phyloP scores from a whole-genome alignment of 2,888 invertebrate species.

The Stratiomys singularior region DNA sequence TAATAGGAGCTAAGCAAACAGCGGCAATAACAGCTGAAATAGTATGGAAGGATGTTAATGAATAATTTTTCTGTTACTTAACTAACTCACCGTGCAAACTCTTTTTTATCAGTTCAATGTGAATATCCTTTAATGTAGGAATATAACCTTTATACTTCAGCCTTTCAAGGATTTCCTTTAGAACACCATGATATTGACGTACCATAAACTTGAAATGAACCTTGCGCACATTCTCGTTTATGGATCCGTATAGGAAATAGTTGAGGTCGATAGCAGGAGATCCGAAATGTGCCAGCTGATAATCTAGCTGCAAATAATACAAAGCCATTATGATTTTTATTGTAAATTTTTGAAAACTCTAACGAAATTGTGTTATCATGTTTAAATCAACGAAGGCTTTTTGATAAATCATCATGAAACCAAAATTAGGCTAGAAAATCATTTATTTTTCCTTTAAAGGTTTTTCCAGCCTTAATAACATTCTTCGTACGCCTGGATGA shows the following conservation, averaged over 20 bases:
- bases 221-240: constrained; percentile 63
- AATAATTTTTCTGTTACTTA: not conserved
- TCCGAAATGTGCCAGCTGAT: constrained; percentile 62
- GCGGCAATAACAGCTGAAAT: constrained; percentile 62
- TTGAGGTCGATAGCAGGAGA: constrained; percentile 64
- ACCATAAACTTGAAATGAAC: constrained; percentile 62
- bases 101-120: constrained; percentile 61
- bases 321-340: too few species aligned
- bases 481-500: too few species aligned
- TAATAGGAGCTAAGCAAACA: constrained; percentile 62
- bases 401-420: too few species aligned
- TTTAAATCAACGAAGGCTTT: too few species aligned
- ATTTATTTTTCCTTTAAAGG: too few species aligned
- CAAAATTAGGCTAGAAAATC: too few species aligned
- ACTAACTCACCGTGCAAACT: constrained; percentile 60
- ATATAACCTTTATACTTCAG: constrained; percentile 59
- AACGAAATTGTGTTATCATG: too few species aligned
- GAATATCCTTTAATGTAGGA: constrained; percentile 62
- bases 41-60: not conserved
- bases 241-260: constrained; percentile 62
- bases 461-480: too few species aligned
- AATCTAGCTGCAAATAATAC: constrained; percentile 59
- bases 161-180: constrained; percentile 60
- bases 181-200: constrained; percentile 60
- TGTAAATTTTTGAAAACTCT: too few species aligned